A percentile compares a stretch with the other conserved stretches of the same genome.
Evolutionary conservation across 2,888 invertebrate genomes (phyloP).

Genomic region (Piscicola geometra): DNA sequence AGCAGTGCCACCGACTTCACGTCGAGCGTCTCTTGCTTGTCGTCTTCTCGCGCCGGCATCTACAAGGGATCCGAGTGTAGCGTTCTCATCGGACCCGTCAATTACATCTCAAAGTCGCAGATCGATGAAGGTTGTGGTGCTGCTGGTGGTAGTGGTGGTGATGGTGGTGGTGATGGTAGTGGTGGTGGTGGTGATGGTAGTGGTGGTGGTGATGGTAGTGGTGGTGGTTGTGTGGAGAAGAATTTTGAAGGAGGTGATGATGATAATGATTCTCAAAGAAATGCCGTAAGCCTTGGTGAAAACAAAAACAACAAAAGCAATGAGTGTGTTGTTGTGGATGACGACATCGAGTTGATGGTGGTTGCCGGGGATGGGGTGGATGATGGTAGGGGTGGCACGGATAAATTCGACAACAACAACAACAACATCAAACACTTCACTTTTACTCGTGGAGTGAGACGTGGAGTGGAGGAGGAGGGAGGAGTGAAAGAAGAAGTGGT

Average conservation of each 20-base stretch:
- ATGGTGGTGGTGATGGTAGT: neutral
- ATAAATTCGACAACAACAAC: no score
- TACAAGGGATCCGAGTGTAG: constrained; percentile 57
- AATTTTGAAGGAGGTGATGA: neutral
- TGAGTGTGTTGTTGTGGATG: no score
- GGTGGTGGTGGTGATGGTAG: neutral
- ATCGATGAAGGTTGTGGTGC: neutral
- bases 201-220: neutral
- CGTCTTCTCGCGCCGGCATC: constrained; percentile 42
- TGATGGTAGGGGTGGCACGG: no score
- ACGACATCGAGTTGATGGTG: no score
- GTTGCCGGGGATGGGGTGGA: no score
- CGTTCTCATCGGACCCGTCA: constrained; percentile 53
- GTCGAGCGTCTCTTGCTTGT: constrained; percentile 49
- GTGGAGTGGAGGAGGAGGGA: neutral
- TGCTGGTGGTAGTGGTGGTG: neutral
- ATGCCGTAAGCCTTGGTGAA: neutral
- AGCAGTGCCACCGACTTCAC: constrained; percentile 57
- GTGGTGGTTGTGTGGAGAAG: neutral
- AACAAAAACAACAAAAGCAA: no score
- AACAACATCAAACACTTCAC: no score
- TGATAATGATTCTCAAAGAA: neutral
- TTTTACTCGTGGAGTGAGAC: neutral
- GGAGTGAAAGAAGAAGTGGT: no score
- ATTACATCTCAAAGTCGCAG: neutral